Evolutionary conservation across 2,888 invertebrate species (phyloP).

Genomic region (Drosophila quinaria): DNA sequence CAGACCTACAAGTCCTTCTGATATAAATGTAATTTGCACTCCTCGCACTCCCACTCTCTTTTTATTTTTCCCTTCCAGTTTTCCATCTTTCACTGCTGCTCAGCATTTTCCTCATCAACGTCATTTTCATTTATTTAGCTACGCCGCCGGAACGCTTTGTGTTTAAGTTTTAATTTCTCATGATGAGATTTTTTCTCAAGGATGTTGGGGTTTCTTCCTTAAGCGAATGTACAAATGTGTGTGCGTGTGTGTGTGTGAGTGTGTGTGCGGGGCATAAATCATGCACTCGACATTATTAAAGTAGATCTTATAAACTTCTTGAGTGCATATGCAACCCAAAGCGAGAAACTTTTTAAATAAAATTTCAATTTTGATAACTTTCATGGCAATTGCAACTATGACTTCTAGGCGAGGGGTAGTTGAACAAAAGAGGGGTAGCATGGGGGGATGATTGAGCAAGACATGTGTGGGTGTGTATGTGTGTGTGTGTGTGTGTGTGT

Average conservation of each 20-base stretch:
- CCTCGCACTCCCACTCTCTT: no score
- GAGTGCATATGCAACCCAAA: conserved; percentile 63
- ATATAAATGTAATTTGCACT: background rate
- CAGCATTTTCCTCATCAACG: conserved; percentile 35
- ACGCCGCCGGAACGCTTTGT: conserved; percentile 48
- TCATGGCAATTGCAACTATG: conserved; percentile 56
- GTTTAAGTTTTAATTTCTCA: conserved; percentile 76
- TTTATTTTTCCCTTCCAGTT: background rate
- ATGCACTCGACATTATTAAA: conserved; percentile 80
- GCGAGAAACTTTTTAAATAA: conserved; percentile 76
- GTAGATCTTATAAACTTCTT: conserved; percentile 76
- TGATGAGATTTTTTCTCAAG: conserved; percentile 68
- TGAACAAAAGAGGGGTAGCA: background rate
- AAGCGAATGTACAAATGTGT: background rate
- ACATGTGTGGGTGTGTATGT: conserved; percentile 20
- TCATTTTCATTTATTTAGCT: conserved; percentile 53
- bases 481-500: conserved; percentile 15
- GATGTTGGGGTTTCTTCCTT: conserved; percentile 9
- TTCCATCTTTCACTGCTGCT: background rate
- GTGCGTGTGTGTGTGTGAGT: background rate
- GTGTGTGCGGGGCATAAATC: conserved; percentile 52
- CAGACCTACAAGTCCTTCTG: conserved; percentile 12
- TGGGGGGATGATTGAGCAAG: background rate
- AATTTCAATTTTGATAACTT: conserved; percentile 82
- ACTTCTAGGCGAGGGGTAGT: conserved; percentile 7